These are phyloP conservation scores for Poeciliopsis turrubarensis DNA, from an alignment of 2,113 vertebrate genomes.

Conservation along the genomic window DNA sequence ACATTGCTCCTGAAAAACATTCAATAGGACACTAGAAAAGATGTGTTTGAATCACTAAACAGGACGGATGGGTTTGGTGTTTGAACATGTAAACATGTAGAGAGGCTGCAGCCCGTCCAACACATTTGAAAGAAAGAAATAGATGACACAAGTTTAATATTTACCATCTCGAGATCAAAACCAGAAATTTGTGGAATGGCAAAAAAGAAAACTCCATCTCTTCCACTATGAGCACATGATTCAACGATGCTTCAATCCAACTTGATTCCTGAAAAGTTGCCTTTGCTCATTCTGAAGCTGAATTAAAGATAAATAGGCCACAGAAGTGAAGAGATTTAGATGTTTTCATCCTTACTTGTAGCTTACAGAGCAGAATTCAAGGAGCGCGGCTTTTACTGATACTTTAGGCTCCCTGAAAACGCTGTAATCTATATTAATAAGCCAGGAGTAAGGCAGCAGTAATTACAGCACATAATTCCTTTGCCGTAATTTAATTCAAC, in stretches of 20 bases:
- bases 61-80: no score
- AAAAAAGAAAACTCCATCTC: neutral
- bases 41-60: no score
- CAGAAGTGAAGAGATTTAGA: slow-evolving; percentile 25
- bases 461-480: slow-evolving; percentile 37
- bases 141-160: neutral
- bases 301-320: slow-evolving; percentile 7
- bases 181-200: neutral
- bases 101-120: slow-evolving; percentile 6
- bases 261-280: slow-evolving; percentile 13
- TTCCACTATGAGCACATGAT: neutral
- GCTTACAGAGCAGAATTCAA: slow-evolving; percentile 1
- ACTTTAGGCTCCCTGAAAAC: slow-evolving; percentile 3
- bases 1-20: no score
- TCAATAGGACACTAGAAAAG: no score
- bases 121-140: slow-evolving; percentile 13
- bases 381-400: neutral
- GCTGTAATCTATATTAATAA: slow-evolving; percentile 28
- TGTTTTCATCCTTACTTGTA: slow-evolving; percentile 3
- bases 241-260: neutral
- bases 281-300: slow-evolving; percentile 33
- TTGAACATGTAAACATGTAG: no score
- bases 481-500: slow-evolving; percentile 35
- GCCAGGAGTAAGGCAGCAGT: slow-evolving; percentile 14
- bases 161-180: neutral